Evolutionary conservation across 2,888 invertebrate species (phyloP).

Genomic region (Diarsia mendica): DNA sequence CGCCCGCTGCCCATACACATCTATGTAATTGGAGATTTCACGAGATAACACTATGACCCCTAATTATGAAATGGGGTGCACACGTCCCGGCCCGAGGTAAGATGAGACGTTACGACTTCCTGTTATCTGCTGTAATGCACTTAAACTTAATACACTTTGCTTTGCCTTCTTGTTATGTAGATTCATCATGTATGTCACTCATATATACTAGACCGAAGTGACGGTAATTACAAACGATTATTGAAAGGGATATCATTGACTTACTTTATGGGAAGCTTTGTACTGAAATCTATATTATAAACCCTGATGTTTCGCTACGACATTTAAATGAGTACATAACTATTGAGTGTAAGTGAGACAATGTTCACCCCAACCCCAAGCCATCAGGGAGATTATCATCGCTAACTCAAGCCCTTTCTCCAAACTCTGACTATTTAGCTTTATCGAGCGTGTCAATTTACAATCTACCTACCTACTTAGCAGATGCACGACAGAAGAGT

Average conservation of each 20-base stretch:
- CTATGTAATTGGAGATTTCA: slow-evolving; percentile 88
- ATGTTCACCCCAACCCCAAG: slow-evolving; percentile 64
- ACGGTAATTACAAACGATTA: not conserved
- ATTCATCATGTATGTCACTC: slow-evolving; percentile 20
- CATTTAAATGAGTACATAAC: slow-evolving; percentile 46
- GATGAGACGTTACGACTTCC: slow-evolving; percentile 61
- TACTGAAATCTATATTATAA: slow-evolving; percentile 9
- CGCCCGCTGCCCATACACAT: slow-evolving; percentile 73
- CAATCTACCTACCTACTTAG: slow-evolving; percentile 74
- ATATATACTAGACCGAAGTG: not conserved
- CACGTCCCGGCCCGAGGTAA: slow-evolving; percentile 66
- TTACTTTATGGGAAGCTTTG: slow-evolving; percentile 1
- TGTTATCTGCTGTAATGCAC: slow-evolving; percentile 63
- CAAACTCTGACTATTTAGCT: slow-evolving; percentile 76
- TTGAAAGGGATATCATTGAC: not conserved
- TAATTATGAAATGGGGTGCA: slow-evolving; percentile 80
- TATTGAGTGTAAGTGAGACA: slow-evolving; percentile 53
- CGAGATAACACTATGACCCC: slow-evolving; percentile 87
- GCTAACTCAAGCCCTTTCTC: slow-evolving; percentile 70
- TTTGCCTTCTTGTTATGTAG: slow-evolving; percentile 24
- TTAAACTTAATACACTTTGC: slow-evolving; percentile 49
- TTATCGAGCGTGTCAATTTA: slow-evolving; percentile 71
- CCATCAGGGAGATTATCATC: slow-evolving; percentile 77
- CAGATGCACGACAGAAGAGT: slow-evolving; percentile 66
- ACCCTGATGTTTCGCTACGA: slow-evolving; percentile 35